Percentiles rank a stretch among this genome's conserved stretches.
Conservation (phyloP, 2,888 invertebrate genomes). For the Drosophila yooni region DNA sequence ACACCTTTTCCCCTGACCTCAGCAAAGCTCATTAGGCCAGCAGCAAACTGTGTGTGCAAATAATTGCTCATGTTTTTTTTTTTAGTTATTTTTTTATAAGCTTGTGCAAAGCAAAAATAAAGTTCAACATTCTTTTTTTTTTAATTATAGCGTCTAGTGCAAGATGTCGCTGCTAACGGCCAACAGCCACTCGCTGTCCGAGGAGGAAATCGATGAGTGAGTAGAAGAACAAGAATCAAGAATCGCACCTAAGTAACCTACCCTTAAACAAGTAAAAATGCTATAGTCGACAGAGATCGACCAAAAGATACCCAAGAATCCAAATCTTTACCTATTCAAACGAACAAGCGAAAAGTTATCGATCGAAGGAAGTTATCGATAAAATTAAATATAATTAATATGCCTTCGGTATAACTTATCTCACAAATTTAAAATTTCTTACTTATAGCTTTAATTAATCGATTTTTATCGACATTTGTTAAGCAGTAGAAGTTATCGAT, state of each 20-base stretch:
- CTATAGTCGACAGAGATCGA: rapidly evolving
- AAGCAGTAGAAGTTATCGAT: neutral
- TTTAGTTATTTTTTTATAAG: neutral
- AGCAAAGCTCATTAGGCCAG: conserved; percentile 42
- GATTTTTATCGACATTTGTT: neutral
- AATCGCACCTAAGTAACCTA: neutral
- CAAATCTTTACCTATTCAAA: neutral
- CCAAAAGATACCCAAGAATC: neutral
- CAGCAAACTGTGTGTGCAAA: neutral
- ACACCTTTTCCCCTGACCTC: conserved; percentile 6
- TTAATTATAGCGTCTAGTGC: conserved; percentile 58
- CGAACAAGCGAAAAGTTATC: neutral
- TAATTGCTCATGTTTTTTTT: neutral
- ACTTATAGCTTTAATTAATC: rapidly evolving
- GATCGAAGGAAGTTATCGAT: neutral
- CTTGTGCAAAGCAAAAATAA: neutral
- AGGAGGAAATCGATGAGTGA: conserved; percentile 90
- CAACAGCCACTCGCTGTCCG: conserved; percentile 87
- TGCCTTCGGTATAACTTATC: neutral
- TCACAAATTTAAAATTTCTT: rapidly evolving
- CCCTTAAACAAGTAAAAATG: neutral
- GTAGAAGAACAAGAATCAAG: conserved; percentile 81
- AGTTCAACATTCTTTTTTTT: conserved; percentile 8
- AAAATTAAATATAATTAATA: neutral
- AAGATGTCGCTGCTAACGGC: conserved; percentile 77